Conservation (phyloP, 2,113 vertebrate genomes). For the Australoheros scitulus region DNA sequence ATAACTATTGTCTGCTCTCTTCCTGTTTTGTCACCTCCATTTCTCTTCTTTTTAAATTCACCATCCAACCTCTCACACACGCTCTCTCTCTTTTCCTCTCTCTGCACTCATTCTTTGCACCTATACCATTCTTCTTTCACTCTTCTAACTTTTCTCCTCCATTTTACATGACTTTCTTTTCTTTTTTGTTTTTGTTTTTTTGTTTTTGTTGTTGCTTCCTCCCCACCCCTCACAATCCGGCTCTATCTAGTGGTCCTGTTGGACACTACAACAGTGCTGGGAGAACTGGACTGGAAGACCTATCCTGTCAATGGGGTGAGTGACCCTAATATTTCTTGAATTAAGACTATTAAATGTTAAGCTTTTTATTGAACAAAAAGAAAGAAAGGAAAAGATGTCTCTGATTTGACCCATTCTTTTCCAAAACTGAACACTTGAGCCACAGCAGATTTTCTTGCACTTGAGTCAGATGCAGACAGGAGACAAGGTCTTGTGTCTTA, state of each 20-base stretch:
- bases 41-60: conserved; percentile 63
- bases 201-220: background rate
- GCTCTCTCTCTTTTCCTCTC: background rate
- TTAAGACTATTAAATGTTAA: background rate
- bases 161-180: conserved; percentile 34
- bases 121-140: conserved; percentile 32
- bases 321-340: conserved; percentile 36
- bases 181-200: background rate
- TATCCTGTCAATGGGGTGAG: conserved; percentile 98
- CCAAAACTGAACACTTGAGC: background rate
- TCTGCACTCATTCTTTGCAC: conserved; percentile 29
- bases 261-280: conserved; percentile 91
- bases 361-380: background rate
- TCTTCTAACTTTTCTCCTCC: conserved; percentile 25
- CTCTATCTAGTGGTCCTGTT: conserved; percentile 88
- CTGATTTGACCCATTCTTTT: background rate
- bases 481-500: conserved; percentile 14
- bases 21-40: conserved; percentile 67
- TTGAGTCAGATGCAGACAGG: background rate
- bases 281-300: conserved; percentile 95
- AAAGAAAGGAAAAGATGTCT: background rate
- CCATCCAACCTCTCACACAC: conserved; percentile 26
- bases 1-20: conserved; percentile 71
- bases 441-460: background rate
- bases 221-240: background rate